These are phyloP conservation scores for Cylindroiulus punctatus DNA, from an alignment of 2,888 invertebrate genomes.

Conservation along the genomic window DNA sequence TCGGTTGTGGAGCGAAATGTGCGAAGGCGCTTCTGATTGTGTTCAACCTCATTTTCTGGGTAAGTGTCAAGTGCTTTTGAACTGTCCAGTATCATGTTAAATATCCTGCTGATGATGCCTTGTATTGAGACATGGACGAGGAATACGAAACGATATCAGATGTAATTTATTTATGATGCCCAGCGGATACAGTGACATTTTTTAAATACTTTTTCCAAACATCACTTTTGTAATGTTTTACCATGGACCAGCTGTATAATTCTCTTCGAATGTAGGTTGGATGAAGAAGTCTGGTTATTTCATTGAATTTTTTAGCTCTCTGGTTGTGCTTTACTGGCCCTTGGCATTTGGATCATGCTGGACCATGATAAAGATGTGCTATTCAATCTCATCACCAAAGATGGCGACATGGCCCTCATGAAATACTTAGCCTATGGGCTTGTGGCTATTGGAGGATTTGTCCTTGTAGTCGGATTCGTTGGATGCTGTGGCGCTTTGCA, in stretches of 20 bases:
- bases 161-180: too few species aligned
- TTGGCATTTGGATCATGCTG: conserved; percentile 70
- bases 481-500: conserved; percentile 72
- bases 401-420: conserved; percentile 67
- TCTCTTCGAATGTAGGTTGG: background rate
- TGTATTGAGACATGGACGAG: background rate
- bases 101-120: background rate
- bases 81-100: background rate
- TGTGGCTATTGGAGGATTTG: conserved; percentile 69
- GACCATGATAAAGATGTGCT: conserved; percentile 69
- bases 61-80: conserved; percentile 61
- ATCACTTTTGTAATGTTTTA: too few species aligned
- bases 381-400: conserved; percentile 68
- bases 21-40: conserved; percentile 67
- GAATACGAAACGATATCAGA: too few species aligned
- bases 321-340: conserved; percentile 70
- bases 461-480: conserved; percentile 71
- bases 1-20: conserved; percentile 67
- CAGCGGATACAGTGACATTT: too few species aligned
- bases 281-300: background rate
- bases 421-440: conserved; percentile 69
- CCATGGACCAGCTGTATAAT: background rate
- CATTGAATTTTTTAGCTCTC: conserved; percentile 67
- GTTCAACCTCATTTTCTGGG: conserved; percentile 68
- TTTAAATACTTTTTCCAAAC: too few species aligned